Evolutionary conservation across 2,113 vertebrate genomes (phyloP), one percentile per base, ranked within the genome.

Genomic region (Hemiprocne comata): DNA sequence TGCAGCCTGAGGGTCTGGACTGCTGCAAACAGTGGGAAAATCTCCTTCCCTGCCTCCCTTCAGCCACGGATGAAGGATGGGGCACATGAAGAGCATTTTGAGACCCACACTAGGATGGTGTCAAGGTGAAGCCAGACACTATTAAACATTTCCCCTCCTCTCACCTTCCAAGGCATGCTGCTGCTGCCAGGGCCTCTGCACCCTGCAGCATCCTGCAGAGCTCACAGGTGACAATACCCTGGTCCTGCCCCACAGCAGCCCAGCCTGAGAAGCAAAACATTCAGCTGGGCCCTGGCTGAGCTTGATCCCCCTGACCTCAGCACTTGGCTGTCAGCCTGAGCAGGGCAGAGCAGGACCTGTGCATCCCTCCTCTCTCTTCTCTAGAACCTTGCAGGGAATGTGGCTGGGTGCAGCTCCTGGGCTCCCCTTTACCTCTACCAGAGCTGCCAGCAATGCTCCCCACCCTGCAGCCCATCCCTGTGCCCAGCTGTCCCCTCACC

Each of bases 241-340:
- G 16, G 9, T 31, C 58, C 72, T 34, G 40, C 58, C 60, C 40
- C 40, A 23, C 44, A n/a, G 13, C 31, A 89, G 38, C 36, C 62
- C 7, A 1, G 6, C 3, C 1, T 16, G 36, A 19, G 74, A 57
- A 62, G 29, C 17, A 51, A 23, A 44, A 23, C 3, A 3, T 46
- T 58, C 29, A 19, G 36, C 48, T 25, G 31, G 55, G 54, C 13
- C 20, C 42, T 24, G 25, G 23, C 31, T 0, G 2, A 66, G 26
- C 36, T 71, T 10, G 5, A 19, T 33, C 44, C 34, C 36, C 38
- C 10, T 0, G 3, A 16, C 13, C 58, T 16, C 19, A 1, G 3
- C 50, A 0, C 36, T 17, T 33, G 36, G 64, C 90, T 58, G 53
- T 46, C 51, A 8, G 26, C 15, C 55, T 33, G 82, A 67, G 79